Base-by-base conservation (phyloP, 1,140 invertebrate species). In the Oedothorax gibbosus region DNA sequence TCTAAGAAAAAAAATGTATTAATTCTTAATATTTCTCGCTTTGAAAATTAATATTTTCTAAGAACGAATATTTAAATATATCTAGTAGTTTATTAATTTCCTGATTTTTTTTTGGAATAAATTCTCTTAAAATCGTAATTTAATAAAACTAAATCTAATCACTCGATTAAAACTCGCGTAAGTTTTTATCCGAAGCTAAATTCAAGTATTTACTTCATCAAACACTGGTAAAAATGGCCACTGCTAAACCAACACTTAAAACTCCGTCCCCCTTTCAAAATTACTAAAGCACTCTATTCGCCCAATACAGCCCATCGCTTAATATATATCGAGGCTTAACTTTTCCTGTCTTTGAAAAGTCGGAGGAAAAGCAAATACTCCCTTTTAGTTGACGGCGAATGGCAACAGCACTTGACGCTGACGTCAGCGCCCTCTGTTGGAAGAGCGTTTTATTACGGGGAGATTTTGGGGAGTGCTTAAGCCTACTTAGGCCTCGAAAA, bases 381-480 rank as follows among this genome's bases (percentile, higher is more conserved):
- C 35, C 9, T 10, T 12, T 35, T 35, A 35, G 35, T 35, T 35
- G 35, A 35, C 35, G 35, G 65, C 21, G 56, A 66, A 62, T 79
- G n/a, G 35, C 62, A 56, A 66, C 64, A 49, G 66, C 66, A 56
- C 65, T 81, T 65, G 66, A 81, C 65, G 65, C 66, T 71, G 62
- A 71, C 78, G 78, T 81, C 78, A 81, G 78, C 78, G 78, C 78
- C 78, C 78, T 81, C 78, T 81, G 56, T 66, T 60, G 78, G 56
- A 60, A 49, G 56, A 60, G 54, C 78, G 66, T 71, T 81, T 81
- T 81, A 81, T 81, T 81, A 81, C 78, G 57, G 35, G 53, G 78
- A 60, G 78, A 81, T 71, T 81, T 81, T 81, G 78, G 66, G 78
- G 78, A 57, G 64, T 81, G 20, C 78, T 81, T 81, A 81, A 81